Percentiles rank a stretch among this genome's conserved stretches.
Conservation (phyloP, 2,888 invertebrate species). For the Drosophila borealis region DNA sequence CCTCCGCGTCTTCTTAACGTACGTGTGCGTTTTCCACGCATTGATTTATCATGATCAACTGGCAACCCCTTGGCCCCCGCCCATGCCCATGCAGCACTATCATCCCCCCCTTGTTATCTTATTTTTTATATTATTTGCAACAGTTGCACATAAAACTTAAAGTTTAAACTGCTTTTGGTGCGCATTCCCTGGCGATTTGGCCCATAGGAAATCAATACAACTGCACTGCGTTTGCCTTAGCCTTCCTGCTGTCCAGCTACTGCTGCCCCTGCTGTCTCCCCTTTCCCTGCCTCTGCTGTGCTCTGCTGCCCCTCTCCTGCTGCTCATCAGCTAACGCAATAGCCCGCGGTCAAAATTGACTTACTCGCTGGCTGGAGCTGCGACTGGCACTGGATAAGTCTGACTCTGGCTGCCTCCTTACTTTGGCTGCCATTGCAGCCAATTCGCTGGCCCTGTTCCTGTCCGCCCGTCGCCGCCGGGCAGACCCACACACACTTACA, state of each 20-base stretch:
- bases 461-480: constrained; percentile 54
- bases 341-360: constrained; percentile 79
- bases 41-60: constrained; percentile 83
- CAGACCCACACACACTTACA: constrained; percentile 26
- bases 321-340: constrained; percentile 79
- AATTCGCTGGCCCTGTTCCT: constrained; percentile 41
- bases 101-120: background rate
- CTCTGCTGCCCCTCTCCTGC: constrained; percentile 16
- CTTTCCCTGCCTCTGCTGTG: background rate
- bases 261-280: background rate
- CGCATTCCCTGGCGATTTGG: constrained; percentile 58
- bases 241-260: constrained; percentile 3
- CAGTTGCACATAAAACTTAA: constrained; percentile 73
- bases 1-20: constrained; percentile 49
- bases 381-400: constrained; percentile 33
- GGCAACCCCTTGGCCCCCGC: constrained; percentile 62
- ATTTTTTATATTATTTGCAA: constrained; percentile 32
- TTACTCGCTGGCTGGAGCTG: constrained; percentile 45
- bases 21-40: constrained; percentile 81
- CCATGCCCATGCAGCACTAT: background rate
- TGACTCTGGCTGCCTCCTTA: constrained; percentile 31
- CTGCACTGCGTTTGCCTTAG: constrained; percentile 57
- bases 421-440: constrained; percentile 52
- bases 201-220: constrained; percentile 73
- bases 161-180: constrained; percentile 74